phyloP scores from a whole-genome alignment of 2,888 invertebrate genomes.

The Tetropium fuscum region DNA sequence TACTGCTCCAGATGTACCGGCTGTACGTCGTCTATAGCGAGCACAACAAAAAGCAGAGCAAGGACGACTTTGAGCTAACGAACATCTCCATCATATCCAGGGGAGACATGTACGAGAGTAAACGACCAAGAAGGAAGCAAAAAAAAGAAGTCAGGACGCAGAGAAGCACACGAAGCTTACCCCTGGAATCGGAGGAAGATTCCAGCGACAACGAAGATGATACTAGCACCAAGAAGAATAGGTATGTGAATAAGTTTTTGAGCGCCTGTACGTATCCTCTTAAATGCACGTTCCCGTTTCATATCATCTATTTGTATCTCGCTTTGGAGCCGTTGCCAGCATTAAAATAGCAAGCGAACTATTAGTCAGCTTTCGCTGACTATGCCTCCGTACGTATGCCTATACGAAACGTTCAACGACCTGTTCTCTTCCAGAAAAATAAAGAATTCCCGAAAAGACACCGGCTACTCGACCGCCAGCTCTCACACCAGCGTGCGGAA shows the following conservation, averaged over 20 bases:
- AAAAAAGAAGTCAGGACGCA: slow-evolving; percentile 16
- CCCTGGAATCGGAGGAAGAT: slow-evolving; percentile 38
- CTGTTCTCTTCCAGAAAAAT: slow-evolving; percentile 58
- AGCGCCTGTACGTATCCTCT: not conserved
- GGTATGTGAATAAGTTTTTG: slow-evolving; percentile 18
- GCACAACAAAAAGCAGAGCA: slow-evolving; percentile 67
- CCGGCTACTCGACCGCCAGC: slow-evolving; percentile 78
- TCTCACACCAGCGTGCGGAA: slow-evolving; percentile 68
- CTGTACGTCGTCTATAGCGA: slow-evolving; percentile 85
- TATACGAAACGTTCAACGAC: not conserved
- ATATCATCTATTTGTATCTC: slow-evolving; percentile 4
- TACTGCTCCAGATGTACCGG: slow-evolving; percentile 75
- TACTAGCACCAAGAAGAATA: slow-evolving; percentile 22
- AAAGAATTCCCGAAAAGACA: slow-evolving; percentile 70
- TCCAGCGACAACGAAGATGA: slow-evolving; percentile 45
- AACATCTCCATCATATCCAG: slow-evolving; percentile 70
- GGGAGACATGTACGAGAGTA: slow-evolving; percentile 56
- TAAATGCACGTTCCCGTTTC: not conserved
- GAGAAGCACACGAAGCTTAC: slow-evolving; percentile 32
- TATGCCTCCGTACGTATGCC: not conserved
- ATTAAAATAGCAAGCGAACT: not conserved
- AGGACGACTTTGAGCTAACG: slow-evolving; percentile 61
- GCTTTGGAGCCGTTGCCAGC: slow-evolving; percentile 2
- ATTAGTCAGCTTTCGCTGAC: no score
- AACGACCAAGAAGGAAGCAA: slow-evolving; percentile 54